Evolutionary conservation across 2,888 invertebrate genomes (phyloP), one percentile per base, ranked within the genome.

Genomic region (Hipparchia sbordonii): DNA sequence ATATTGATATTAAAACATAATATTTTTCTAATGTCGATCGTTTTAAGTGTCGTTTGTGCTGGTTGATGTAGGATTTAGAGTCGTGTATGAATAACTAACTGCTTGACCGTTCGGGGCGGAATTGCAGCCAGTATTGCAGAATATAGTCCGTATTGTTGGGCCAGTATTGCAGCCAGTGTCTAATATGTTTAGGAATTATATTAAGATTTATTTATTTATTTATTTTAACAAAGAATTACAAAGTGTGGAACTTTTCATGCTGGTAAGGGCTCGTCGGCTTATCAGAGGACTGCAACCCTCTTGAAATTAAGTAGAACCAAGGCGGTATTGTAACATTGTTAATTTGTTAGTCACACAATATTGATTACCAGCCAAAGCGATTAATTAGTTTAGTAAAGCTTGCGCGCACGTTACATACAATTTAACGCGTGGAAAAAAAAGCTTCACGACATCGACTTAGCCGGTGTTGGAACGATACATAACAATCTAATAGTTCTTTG

Each of bases 371-470:
- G 76, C 76, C 63, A 65, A 77, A 76, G 77, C 77, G 65, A 54
- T 77, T 72, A 70, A 67, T 72, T 63, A 54, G 67, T 75, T 73
- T 45, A 60, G 65, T 77, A 75, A 51, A 75, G 76, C 76, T 65
- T 71, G 67, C 67, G 63, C 69, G 72, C 60, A 72, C 62, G 59
- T 57, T 65, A 13, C 54, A 57, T 68, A 61, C 46, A 63, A 67
- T 62, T 51, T 48, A 54, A 57, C 9, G 69, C 72, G 74, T 67
- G 69, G 51, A 62, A 71, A 71, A 39, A 39, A 39, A 39, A 39
- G 75, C 75, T 72, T 73, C 72, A 76, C 77, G 72, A 76, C 76
- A 76, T 72, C 67, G 77, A 75, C 45, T 72, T 33, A 63, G 75
- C 73, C 51, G 72, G 68, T 67, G 67, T 67, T 33, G 69, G 33